Conservation (phyloP, 2,113 vertebrate genomes). For the Pseudorhombus dupliciocellatus region DNA sequence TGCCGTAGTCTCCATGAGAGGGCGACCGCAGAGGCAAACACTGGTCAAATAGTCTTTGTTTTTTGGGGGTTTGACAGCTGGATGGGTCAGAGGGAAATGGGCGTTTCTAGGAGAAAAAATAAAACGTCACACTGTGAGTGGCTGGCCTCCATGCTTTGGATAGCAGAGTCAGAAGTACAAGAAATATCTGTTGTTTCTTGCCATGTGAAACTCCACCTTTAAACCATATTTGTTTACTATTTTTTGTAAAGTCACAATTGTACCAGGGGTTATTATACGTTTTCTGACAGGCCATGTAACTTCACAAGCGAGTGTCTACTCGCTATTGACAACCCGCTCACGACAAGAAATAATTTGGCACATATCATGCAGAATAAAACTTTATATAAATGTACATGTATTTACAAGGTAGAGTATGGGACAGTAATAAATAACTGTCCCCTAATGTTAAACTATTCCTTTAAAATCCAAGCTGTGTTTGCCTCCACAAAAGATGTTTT, state of each 20-base stretch:
- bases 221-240: neutral
- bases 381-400: neutral
- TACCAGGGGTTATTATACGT: neutral
- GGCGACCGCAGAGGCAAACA: slow-evolving; percentile 69
- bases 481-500: too few relatives aligned
- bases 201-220: neutral
- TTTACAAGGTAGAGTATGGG: too few relatives aligned
- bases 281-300: neutral
- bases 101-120: slow-evolving; percentile 76
- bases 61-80: slow-evolving; percentile 80
- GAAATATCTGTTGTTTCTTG: neutral
- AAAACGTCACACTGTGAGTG: neutral
- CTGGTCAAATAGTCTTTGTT: slow-evolving; percentile 75
- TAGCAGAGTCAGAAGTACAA: neutral
- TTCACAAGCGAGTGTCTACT: neutral
- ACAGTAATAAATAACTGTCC: too few relatives aligned
- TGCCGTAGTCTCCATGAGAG: slow-evolving; percentile 62
- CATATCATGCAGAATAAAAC: neutral
- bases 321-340: neutral
- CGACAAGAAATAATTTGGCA: slow-evolving; percentile 6
- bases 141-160: neutral
- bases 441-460: too few relatives aligned
- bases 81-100: slow-evolving; percentile 72
- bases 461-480: too few relatives aligned
- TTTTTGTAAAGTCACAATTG: too few relatives aligned